Base-by-base conservation (phyloP, 2,888 invertebrate genomes). In the Bellardia pandia region DNA sequence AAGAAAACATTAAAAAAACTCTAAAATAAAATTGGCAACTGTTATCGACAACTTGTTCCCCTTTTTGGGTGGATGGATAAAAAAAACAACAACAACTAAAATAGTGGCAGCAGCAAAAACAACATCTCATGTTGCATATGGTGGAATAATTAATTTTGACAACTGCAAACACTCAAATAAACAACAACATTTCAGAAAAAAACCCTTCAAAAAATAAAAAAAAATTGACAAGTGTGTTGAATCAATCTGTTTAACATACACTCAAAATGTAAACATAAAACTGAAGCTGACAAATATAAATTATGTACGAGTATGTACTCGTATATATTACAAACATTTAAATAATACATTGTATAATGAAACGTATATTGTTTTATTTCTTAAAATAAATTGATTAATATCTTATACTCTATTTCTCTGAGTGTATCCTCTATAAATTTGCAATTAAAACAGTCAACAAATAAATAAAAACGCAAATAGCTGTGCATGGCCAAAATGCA, bases 131-230 rank as follows among this genome's bases (percentile, higher is more conserved):
- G 76, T 81, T 84, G 76, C 86, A 80, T 69, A 74, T 75, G 66
- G 79, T 45, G 75, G 68, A 87, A 72, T 85, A 81, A 83, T 81
- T 88, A 85, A 85, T 84, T 83, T 87, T 85, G 86, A 84, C 86
- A 83, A 86, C 83, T 81, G 78, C 77, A 79, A 80, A 77, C 78
- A 77, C 76, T 53, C 71, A 77, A 68, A 66, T 23, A 30, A 16
- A 74, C 40, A 56, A 56, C 42, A 79, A 71, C n/a, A 77, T 33
- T 33, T 16, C 14, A 42, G 23, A 13, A 23, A 56, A 45, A 53
- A 53, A 45, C 1, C 6, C 0, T 16, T 30, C 37, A 74, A 58
- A 56, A 45, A 42, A 58, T 0, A 66, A n/a, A 13, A 37, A 9
- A 68, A 45, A 66, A 66, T 45, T 0, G 0, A 42, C 13, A 3